Evolutionary conservation across 2,113 vertebrate genomes (phyloP).

Genomic region (Shinisaurus crocodilurus): DNA sequence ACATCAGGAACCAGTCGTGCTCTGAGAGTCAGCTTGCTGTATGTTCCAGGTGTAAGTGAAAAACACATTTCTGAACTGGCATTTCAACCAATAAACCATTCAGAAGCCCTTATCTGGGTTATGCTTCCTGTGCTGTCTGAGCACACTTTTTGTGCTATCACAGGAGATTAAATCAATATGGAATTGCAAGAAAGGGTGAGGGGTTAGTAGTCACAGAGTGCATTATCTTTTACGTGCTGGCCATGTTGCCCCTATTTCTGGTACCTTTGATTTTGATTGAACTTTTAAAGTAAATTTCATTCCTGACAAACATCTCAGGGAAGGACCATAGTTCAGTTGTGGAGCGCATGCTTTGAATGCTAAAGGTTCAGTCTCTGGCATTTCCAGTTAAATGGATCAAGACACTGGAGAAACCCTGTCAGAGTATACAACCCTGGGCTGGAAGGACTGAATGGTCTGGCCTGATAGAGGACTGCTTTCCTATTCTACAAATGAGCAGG

Average conservation of each 20-base stretch:
- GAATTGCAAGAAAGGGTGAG: background rate
- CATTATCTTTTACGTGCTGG: background rate
- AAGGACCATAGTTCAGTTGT: background rate
- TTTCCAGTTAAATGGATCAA: background rate
- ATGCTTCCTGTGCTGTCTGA: background rate
- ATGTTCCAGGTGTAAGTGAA: background rate
- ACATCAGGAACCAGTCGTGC: background rate
- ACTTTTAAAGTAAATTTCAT: conserved; percentile 7
- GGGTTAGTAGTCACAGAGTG: background rate
- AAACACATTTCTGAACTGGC: accelerated
- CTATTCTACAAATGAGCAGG: no score
- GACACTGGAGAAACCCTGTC: background rate
- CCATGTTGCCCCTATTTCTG: background rate
- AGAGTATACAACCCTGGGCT: background rate
- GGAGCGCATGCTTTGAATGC: background rate
- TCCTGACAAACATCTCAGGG: background rate
- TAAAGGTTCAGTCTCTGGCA: background rate
- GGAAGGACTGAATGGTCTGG: background rate
- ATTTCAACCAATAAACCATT: background rate
- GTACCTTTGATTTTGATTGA: background rate
- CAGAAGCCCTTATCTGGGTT: background rate
- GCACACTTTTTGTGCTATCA: no score
- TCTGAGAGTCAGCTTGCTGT: background rate
- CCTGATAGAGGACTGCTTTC: background rate
- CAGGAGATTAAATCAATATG: background rate